A percentile compares a stretch with the other conserved stretches of the same genome.
Conservation (phyloP, 2,797 vertebrate genomes). For the Euthynnus affinis region DNA sequence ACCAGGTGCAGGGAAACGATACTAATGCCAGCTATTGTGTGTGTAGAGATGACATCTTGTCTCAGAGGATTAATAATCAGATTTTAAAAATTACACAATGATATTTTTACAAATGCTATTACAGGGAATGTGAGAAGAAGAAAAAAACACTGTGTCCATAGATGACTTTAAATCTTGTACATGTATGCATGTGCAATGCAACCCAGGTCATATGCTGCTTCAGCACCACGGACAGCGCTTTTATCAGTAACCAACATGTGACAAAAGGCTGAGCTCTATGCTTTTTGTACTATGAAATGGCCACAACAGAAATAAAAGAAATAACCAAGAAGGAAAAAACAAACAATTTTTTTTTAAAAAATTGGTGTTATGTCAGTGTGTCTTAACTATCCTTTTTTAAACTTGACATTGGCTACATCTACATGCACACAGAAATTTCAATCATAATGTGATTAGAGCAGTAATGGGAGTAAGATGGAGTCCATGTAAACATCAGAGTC, state of each 20-base stretch:
- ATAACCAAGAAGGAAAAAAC: background rate
- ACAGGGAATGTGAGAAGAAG: background rate
- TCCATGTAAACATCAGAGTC: conserved; percentile 20
- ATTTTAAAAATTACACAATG: background rate
- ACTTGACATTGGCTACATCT: background rate
- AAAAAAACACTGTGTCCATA: background rate
- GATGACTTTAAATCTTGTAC: background rate
- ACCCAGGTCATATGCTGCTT: background rate
- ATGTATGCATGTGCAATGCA: background rate
- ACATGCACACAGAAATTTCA: conserved; percentile 14
- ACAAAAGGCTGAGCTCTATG: background rate
- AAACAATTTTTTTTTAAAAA: no score
- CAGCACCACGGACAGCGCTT: conserved; percentile 54
- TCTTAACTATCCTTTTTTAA: background rate
- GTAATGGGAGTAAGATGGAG: conserved; percentile 11
- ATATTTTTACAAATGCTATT: background rate
- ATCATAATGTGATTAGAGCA: conserved; percentile 16
- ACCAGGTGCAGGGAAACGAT: background rate
- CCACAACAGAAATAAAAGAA: background rate
- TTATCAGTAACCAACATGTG: background rate
- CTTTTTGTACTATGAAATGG: background rate
- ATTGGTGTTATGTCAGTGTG: background rate
- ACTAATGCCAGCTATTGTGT: background rate
- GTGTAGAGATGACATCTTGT: background rate
- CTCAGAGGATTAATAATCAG: background rate